phyloP scores from a whole-genome alignment of 2,888 invertebrate species.

The Saturnia pavonia region DNA sequence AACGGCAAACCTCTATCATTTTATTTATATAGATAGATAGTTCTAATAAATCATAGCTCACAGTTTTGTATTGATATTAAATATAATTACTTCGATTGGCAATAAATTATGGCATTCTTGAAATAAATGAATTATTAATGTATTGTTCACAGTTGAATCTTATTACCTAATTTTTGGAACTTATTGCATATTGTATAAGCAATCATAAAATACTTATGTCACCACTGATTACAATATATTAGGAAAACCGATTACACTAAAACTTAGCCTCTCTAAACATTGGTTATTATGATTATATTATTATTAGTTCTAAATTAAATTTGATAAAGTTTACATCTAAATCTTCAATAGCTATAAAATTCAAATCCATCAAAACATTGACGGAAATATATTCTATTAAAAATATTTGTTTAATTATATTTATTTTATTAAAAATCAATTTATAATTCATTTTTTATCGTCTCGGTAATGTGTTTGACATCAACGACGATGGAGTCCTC shows the following conservation, averaged over 20 bases:
- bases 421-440: background rate
- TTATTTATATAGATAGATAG: no score
- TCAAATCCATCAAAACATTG: background rate
- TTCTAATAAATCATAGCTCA: background rate
- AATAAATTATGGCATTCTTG: constrained; percentile 8
- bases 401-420: no score
- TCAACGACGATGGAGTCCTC: constrained; percentile 86
- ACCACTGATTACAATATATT: background rate
- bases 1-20: no score
- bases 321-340: background rate
- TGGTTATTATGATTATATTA: background rate
- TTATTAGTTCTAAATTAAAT: background rate
- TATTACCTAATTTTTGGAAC: background rate
- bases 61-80: background rate
- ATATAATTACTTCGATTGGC: background rate
- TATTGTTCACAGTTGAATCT: background rate
- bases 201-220: background rate
- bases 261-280: background rate
- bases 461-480: constrained; percentile 6
- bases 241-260: background rate
- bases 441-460: constrained; percentile 38
- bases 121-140: background rate
- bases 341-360: background rate
- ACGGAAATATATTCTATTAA: background rate
- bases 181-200: background rate